Evolutionary conservation across 2,113 vertebrate species (phyloP), one percentile per base, ranked within the genome.

Genomic region (Tyrannus savana): DNA sequence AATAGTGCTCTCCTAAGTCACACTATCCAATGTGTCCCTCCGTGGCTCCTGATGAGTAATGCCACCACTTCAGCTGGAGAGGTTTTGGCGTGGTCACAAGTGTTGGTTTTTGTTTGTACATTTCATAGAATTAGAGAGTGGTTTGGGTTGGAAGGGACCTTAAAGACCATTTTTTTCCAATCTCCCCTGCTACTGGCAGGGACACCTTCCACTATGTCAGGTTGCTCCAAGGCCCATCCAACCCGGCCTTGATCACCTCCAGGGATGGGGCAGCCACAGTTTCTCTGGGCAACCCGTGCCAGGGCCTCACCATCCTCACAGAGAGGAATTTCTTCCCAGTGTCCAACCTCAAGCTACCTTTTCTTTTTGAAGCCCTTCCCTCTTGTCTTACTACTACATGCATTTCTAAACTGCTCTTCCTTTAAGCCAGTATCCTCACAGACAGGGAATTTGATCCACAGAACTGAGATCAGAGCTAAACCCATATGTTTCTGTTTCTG

Each of bases 51-150:
- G 23, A 33, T n/a, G 28, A 44, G 37, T 84, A 62, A 46, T 46
- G 39, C 12, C 12, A 33, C 39, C 11, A 7, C 2, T 68, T 90
- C 79, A 76, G 3, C 30, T 37, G 14, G 12, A 68, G 11, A 25
- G 7, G 2, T 0, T 8, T 15, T 8, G 35, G 2, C 3, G 10
- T 4, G 3, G 49, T 14, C 19, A 86, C 8, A 44, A 28, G 1
- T 39, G 41, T 39, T 27, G 12, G 14, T 49, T 71, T 59, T 6
- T 68, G 2, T 30, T 80, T 56, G n/a, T 17, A 47, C 3, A 21
- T 60, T 19, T 53, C 23, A 46, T 6, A 46, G 23, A 49, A 17
- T 11, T 15, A 67, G 27, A 39, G 12, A 33, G 52, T 44, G 10
- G 10, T 67, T 52, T 33, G 27, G 4, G 14, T 23, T 52, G 68